Evolutionary conservation across 2,113 vertebrate genomes (phyloP).

Genomic region (Balaeniceps rex): DNA sequence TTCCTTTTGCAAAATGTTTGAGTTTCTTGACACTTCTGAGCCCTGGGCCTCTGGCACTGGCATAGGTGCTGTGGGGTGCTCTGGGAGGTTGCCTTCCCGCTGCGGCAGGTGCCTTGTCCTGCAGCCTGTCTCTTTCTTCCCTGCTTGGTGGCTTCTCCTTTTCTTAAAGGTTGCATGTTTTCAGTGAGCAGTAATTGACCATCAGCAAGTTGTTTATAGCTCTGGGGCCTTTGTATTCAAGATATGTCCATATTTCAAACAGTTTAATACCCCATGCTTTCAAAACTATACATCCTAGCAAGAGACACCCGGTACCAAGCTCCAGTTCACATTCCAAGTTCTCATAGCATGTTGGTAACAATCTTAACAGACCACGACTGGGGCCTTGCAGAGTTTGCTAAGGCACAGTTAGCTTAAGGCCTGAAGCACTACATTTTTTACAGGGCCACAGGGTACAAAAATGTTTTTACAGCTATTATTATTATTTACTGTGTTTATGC

Average conservation of each 20-base stretch:
- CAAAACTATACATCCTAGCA: background rate
- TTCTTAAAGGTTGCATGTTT: background rate
- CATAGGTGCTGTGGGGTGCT: background rate
- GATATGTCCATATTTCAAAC: background rate
- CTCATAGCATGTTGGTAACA: background rate
- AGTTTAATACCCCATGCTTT: background rate
- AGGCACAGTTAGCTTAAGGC: background rate
- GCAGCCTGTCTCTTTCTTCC: background rate
- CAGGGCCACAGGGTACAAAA: background rate
- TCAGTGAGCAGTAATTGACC: background rate
- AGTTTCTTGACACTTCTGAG: background rate
- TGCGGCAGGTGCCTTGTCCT: accelerated
- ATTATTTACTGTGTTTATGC: background rate
- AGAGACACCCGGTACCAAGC: background rate
- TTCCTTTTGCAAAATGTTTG: background rate
- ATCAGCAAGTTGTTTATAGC: accelerated
- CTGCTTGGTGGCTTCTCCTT: background rate
- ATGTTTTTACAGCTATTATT: background rate
- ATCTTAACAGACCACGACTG: background rate
- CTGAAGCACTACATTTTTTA: background rate
- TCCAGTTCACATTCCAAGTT: background rate
- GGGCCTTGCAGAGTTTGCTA: background rate
- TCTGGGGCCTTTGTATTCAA: background rate
- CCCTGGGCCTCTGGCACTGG: background rate
- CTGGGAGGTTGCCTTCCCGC: background rate